Conservation (phyloP, 2,113 vertebrate genomes). For the Physeter macrocephalus region DNA sequence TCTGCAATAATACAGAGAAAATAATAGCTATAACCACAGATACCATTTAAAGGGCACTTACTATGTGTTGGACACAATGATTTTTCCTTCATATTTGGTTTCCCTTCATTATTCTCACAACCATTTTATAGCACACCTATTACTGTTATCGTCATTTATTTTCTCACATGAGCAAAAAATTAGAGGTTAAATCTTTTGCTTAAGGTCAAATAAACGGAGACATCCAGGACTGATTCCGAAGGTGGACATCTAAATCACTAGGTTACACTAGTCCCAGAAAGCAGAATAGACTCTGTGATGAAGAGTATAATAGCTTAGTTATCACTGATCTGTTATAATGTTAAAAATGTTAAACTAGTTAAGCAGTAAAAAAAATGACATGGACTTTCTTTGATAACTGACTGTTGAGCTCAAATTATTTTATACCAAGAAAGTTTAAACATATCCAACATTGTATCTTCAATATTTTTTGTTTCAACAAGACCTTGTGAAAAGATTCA, state of each 20-base stretch:
- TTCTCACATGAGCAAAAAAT: neutral
- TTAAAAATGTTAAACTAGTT: neutral
- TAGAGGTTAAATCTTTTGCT: neutral
- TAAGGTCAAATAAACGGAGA: neutral
- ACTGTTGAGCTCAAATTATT: neutral
- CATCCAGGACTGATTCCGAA: neutral
- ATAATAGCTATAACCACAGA: neutral
- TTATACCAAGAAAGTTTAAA: neutral
- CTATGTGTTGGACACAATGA: neutral
- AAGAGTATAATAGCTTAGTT: neutral
- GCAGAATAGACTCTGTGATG: neutral
- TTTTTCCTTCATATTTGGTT: neutral
- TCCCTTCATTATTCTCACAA: neutral
- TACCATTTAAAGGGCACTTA: neutral
- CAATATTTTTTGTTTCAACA: neutral
- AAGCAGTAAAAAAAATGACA: neutral
- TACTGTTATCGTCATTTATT: neutral
- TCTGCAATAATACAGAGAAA: neutral
- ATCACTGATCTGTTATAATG: neutral
- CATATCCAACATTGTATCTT: neutral
- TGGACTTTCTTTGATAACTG: neutral
- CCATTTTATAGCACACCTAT: neutral
- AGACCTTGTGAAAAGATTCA: neutral
- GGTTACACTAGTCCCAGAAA: neutral
- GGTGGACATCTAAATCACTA: neutral